phyloP scores from a whole-genome alignment of 2,113 vertebrate genomes.

The Empidonax alnorum region DNA sequence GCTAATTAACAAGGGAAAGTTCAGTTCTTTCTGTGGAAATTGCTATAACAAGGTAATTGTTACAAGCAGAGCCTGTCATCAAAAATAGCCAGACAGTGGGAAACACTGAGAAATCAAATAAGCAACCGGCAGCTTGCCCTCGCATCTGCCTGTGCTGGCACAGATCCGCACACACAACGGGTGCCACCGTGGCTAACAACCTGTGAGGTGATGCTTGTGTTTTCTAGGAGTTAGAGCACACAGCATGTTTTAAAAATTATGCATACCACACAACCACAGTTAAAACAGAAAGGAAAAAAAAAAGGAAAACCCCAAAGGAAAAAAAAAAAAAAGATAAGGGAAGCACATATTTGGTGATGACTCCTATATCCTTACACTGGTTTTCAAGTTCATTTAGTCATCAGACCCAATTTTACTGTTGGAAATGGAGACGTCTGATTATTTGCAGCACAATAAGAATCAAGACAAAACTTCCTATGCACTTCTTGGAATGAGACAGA shows the following conservation, averaged over 20 bases:
- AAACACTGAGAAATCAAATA: not conserved
- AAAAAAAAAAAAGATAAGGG: not conserved
- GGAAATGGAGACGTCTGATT: not conserved
- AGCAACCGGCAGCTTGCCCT: not conserved
- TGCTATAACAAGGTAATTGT: not conserved
- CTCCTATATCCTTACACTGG: not conserved
- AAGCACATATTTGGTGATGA: accelerated
- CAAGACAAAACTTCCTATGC: not conserved
- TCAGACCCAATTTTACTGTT: not conserved
- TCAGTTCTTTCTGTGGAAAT: not conserved
- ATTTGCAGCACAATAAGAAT: not conserved
- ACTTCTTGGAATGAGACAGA: not conserved
- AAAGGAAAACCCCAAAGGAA: not conserved
- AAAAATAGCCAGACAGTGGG: not conserved
- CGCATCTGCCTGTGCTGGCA: accelerated
- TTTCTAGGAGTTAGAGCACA: not conserved
- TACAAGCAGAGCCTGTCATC: not conserved
- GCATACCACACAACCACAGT: not conserved
- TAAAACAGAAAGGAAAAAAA: not conserved
- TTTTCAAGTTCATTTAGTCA: not conserved
- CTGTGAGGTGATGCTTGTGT: accelerated
- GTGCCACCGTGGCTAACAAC: not conserved
- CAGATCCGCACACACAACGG: accelerated
- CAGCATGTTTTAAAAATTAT: not conserved
- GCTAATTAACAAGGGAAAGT: conserved; percentile 5